Evolutionary conservation across 1,140 invertebrate genomes (phyloP), one percentile per base, ranked within the genome.

Genomic region (Panagrolaimus sp.): DNA sequence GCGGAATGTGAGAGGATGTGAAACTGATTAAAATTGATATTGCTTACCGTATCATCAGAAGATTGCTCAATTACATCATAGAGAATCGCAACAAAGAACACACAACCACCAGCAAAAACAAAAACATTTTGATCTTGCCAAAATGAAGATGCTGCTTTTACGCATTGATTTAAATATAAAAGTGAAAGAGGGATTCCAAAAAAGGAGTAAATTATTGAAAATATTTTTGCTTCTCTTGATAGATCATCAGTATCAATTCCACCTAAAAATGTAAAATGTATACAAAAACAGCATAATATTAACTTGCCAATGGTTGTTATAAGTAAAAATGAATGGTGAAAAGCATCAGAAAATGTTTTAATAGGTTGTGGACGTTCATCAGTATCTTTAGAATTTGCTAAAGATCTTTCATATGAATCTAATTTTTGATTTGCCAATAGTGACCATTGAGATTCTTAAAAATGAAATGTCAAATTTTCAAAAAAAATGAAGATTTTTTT

Each of bases 241-340:
- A 57, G 51, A 16, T 57, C 51, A 57, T 57, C 51, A 27, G 20
- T 57, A 16, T 57, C 51, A 27, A 57, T 57, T 20, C 51, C 51
- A 27, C 51, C 51, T 57, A 5, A 57, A 57, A 57, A 27, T 4
- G 11, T 51, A 14, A 20, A 1, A 8, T 9, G 9, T 57, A 27
- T 16, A 57, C 20, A 16, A 57, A 57, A 20, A 57, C n/a, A 4
- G 20, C 9, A 16, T 25, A 57, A 14, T 57, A 25, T 27, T 4
- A 57, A 57, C 51, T 57, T 20, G 27, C 51, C 51, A 57, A 57
- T 57, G 11, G 51, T 57, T 57, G 51, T 57, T n/a, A 57, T 57
- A 27, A 57, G 51, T 27, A 57, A 57, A 57, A 57, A 57, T 11
- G 51, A 57, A 57, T 57, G 51, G n/a, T 57, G 51, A 27, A 57